A percentile compares a stretch with the other conserved stretches of the same genome.
Conservation (phyloP, 2,888 invertebrate genomes). For the Rhagonycha lutea region DNA sequence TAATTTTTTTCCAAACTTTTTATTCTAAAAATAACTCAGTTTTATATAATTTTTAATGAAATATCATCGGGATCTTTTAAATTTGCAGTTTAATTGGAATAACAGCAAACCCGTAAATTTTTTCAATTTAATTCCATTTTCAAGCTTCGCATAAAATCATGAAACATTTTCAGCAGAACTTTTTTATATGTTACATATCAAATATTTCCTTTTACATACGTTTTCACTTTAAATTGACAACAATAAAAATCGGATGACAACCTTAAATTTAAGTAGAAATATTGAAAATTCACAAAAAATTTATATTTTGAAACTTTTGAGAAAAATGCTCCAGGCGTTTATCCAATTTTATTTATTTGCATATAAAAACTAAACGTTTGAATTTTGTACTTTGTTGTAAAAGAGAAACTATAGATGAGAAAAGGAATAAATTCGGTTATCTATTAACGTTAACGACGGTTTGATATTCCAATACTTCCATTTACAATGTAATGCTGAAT, state of each 20-base stretch:
- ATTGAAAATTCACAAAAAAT: slow-evolving; percentile 8
- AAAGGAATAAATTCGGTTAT: neutral
- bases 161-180: neutral
- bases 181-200: neutral
- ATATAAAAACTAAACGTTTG: neutral
- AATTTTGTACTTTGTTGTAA: neutral
- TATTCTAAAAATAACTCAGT: neutral
- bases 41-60: neutral
- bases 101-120: neutral
- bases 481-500: neutral
- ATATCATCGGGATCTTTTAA: neutral
- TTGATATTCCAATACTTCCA: neutral
- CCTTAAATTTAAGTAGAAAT: slow-evolving; percentile 10
- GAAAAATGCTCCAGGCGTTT: neutral
- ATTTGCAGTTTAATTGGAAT: neutral
- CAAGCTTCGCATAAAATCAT: neutral
- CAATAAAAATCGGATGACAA: slow-evolving; percentile 14
- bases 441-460: neutral
- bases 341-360: neutral
- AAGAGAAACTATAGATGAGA: neutral
- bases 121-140: neutral
- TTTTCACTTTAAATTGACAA: slow-evolving; percentile 5
- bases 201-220: slow-evolving; percentile 2
- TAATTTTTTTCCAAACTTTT: too few relatives aligned
- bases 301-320: neutral